Conservation (phyloP, 2,113 vertebrate species). For the Tragelaphus buxtoni region DNA sequence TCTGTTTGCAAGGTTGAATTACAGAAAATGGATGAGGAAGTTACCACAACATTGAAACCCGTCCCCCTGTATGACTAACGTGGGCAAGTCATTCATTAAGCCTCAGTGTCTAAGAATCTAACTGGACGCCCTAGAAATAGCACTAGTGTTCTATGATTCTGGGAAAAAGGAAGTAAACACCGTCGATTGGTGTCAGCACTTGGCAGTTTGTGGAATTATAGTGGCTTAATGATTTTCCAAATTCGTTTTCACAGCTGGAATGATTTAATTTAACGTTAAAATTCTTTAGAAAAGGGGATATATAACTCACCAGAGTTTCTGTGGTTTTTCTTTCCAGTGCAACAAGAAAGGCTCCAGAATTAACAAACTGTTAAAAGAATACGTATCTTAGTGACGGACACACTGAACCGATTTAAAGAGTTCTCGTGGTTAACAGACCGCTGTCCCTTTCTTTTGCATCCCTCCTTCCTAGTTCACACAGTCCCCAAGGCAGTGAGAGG, state of each 20-base stretch:
- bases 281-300: neutral
- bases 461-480: neutral
- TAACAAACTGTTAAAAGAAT: constrained; percentile 50
- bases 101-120: neutral
- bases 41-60: neutral
- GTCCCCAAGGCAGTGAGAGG: neutral
- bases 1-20: neutral
- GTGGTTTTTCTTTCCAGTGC: constrained; percentile 54
- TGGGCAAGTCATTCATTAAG: neutral
- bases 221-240: neutral
- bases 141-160: neutral
- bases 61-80: neutral
- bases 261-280: neutral
- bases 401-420: neutral
- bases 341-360: constrained; percentile 64
- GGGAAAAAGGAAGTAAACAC: neutral
- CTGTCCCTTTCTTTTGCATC: accelerated
- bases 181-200: neutral
- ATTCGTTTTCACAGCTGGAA: neutral
- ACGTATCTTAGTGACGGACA: neutral
- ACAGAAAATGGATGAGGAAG: neutral
- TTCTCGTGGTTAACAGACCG: neutral
- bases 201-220: neutral
- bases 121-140: neutral
- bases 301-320: constrained; percentile 53